A percentile compares a stretch with the other conserved stretches of the same genome.
Evolutionary conservation across 2,113 vertebrate genomes (phyloP).

Genomic region (Dipodomys merriami): DNA sequence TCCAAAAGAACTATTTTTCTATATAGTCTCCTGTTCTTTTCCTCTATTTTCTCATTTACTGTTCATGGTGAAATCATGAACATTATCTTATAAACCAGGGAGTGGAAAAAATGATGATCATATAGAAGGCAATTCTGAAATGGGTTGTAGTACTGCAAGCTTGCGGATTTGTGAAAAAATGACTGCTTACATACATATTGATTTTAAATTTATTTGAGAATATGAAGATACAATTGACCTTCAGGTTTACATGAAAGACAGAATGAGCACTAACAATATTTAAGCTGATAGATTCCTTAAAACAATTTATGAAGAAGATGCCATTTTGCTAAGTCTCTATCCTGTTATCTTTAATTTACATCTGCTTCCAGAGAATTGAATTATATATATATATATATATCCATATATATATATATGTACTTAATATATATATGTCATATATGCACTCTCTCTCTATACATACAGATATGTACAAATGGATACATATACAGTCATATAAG

Average conservation of each 20-base stretch:
- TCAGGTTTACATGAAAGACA: neutral
- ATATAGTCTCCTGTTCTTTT: neutral
- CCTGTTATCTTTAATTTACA: neutral
- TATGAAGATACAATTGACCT: neutral
- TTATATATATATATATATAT: neutral
- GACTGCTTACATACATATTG: neutral
- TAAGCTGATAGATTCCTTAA: neutral
- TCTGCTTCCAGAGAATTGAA: neutral
- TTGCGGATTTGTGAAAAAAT: neutral
- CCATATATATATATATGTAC: neutral
- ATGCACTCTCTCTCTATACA: too few species aligned
- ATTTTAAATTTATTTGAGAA: neutral
- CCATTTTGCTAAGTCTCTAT: neutral
- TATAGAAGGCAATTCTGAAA: neutral
- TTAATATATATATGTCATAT: too few species aligned
- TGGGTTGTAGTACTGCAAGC: neutral
- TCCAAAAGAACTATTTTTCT: neutral
- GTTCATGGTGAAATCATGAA: neutral
- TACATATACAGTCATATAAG: neutral
- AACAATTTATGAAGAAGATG: neutral
- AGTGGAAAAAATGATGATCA: neutral
- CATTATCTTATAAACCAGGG: neutral
- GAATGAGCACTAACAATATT: neutral
- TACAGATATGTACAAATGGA: too few species aligned
- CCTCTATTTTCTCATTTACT: neutral